Percentiles rank a stretch among this genome's conserved stretches.
Evolutionary conservation across 2,113 vertebrate species (phyloP).

Genomic region (Argyrosomus japonicus): DNA sequence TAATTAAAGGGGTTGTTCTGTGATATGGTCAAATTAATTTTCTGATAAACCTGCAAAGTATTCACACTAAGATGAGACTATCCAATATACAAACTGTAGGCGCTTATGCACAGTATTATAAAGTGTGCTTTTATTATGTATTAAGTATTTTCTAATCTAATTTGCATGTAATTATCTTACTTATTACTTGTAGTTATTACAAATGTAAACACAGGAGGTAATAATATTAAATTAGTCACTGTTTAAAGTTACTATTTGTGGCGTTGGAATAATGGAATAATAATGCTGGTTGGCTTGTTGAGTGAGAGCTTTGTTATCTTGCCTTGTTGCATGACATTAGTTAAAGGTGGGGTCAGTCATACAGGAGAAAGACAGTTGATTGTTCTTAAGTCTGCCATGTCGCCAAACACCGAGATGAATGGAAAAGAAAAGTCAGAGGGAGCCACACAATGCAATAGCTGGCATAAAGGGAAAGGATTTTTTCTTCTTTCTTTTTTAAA

Average conservation of each 20-base stretch:
- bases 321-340: neutral
- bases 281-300: neutral
- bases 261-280: neutral
- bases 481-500: too few species aligned
- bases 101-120: neutral
- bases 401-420: too few species aligned
- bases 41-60: neutral
- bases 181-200: neutral
- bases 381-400: too few species aligned
- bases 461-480: too few species aligned
- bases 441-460: too few species aligned
- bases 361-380: too few species aligned
- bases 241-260: neutral
- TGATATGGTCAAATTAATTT: neutral
- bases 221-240: neutral
- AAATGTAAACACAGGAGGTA: neutral
- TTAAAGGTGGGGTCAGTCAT: too few species aligned
- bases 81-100: neutral
- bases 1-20: neutral
- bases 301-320: neutral
- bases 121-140: too few species aligned
- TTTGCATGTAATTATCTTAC: neutral
- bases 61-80: neutral
- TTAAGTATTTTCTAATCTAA: neutral
- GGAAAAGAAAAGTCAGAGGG: too few species aligned